phyloP scores from a whole-genome alignment of 2,113 vertebrate species.

The Hirundichthys speculiger region DNA sequence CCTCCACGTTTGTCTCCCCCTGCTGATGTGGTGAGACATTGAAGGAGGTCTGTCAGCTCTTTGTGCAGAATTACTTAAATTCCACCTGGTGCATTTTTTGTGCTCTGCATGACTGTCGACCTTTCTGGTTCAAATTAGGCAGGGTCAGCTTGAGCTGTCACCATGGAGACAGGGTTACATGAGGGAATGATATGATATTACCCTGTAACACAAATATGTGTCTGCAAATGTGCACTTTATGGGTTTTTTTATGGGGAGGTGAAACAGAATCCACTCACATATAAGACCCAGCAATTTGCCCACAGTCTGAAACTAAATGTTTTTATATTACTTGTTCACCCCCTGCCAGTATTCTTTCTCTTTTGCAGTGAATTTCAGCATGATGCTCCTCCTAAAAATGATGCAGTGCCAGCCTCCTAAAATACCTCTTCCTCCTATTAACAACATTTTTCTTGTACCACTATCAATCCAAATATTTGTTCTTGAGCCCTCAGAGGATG shows the following conservation, averaged over 20 bases:
- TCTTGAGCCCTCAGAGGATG: conserved; percentile 16
- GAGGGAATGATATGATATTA: conserved; percentile 23
- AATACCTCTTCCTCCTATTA: not conserved
- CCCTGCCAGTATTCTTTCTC: not conserved
- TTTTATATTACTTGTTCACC: not conserved
- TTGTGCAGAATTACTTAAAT: conserved; percentile 19
- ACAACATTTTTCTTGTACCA: not conserved
- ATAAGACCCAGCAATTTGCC: conserved; percentile 10
- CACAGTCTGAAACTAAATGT: conserved; percentile 5
- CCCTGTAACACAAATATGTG: conserved; percentile 3
- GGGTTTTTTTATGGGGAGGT: not conserved
- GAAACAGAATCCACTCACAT: conserved; percentile 10
- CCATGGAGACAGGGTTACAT: conserved; percentile 58
- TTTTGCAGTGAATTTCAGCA: not conserved
- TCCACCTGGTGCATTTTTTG: conserved; percentile 36
- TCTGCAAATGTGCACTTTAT: conserved; percentile 12
- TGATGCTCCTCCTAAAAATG: conserved; percentile 3
- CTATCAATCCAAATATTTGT: conserved; percentile 9
- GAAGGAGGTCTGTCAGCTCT: conserved; percentile 20
- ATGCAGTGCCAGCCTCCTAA: conserved; percentile 6
- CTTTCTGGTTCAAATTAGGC: conserved; percentile 53
- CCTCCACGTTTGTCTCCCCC: conserved; percentile 15
- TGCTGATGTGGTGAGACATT: conserved; percentile 4
- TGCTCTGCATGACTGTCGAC: not conserved
- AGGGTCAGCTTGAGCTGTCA: conserved; percentile 58